Evolutionary conservation across 2,113 vertebrate genomes (phyloP).

Genomic region (Eurystomus gularis): DNA sequence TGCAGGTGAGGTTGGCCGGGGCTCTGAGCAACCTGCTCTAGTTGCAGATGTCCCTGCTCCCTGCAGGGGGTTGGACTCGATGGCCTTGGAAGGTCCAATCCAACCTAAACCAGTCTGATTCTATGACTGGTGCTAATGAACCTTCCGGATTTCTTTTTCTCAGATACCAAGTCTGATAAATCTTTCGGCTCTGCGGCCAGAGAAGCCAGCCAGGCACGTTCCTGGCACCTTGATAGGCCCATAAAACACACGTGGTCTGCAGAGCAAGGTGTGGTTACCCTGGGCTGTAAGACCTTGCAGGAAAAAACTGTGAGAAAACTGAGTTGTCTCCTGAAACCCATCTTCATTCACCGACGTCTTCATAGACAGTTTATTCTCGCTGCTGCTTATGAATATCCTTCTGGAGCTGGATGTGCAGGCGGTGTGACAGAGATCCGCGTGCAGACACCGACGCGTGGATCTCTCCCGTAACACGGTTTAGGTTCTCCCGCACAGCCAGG

Average conservation of each 20-base stretch:
- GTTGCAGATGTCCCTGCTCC: too few relatives aligned
- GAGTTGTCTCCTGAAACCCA: neutral
- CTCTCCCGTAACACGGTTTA: neutral
- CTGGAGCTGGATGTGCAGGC: neutral
- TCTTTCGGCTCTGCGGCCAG: neutral
- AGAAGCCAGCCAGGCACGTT: neutral
- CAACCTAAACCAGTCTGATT: too few relatives aligned
- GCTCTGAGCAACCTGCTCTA: too few relatives aligned
- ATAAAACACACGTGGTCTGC: neutral
- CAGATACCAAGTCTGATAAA: neutral
- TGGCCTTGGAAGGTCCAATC: too few relatives aligned
- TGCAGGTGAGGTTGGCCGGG: too few relatives aligned
- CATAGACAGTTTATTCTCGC: neutral
- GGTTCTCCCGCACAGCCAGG: neutral
- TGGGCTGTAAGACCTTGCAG: rapidly evolving
- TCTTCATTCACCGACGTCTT: neutral
- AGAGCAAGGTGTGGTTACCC: neutral
- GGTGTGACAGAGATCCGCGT: too few relatives aligned
- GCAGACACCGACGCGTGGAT: too few relatives aligned
- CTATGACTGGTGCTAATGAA: neutral
- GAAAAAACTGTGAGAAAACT: neutral
- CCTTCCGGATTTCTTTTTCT: neutral
- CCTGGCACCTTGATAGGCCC: neutral
- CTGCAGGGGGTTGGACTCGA: too few relatives aligned
- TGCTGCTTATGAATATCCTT: neutral